Percentiles rank a stretch among this genome's conserved stretches.
These are phyloP conservation scores for Chrysodeixis includens DNA, from an alignment of 2,888 invertebrate genomes.

Conservation along the genomic window DNA sequence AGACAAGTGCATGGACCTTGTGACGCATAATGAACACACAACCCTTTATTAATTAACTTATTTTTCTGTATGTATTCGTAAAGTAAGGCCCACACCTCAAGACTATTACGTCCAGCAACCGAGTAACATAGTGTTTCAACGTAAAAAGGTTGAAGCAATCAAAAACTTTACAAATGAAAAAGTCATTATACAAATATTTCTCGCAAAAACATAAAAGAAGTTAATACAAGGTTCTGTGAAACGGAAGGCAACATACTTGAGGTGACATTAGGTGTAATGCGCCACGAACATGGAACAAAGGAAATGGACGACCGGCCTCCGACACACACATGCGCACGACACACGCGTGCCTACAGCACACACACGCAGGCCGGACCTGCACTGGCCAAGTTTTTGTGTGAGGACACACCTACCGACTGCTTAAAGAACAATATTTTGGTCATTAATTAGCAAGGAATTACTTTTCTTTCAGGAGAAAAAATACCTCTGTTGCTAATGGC, in stretches of 20 bases:
- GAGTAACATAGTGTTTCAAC: constrained; percentile 10
- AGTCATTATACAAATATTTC: constrained; percentile 41
- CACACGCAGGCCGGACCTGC: neutral
- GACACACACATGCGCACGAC: constrained; percentile 7
- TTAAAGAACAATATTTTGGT: neutral
- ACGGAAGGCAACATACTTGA: constrained; percentile 15
- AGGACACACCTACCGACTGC: neutral
- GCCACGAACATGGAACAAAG: constrained; percentile 50
- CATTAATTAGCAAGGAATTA: constrained; percentile 3
- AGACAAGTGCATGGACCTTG: constrained; percentile 10
- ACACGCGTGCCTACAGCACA: neutral
- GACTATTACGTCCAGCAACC: too few relatives aligned
- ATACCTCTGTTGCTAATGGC: neutral
- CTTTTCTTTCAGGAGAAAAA: neutral
- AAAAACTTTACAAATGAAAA: constrained; percentile 37
- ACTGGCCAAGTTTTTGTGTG: constrained; percentile 12
- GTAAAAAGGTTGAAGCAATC: constrained; percentile 34
- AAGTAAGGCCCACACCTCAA: too few relatives aligned
- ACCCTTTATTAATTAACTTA: neutral
- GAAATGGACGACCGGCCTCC: constrained; percentile 37
- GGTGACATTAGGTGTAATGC: constrained; percentile 44
- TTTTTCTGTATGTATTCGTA: neutral
- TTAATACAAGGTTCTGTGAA: constrained; percentile 38
- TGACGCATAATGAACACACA: neutral
- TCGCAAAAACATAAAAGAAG: constrained; percentile 38